A percentile compares a stretch with the other conserved stretches of the same genome.
Conservation (phyloP, 2,888 invertebrate genomes). For the Portevinia maculata region DNA sequence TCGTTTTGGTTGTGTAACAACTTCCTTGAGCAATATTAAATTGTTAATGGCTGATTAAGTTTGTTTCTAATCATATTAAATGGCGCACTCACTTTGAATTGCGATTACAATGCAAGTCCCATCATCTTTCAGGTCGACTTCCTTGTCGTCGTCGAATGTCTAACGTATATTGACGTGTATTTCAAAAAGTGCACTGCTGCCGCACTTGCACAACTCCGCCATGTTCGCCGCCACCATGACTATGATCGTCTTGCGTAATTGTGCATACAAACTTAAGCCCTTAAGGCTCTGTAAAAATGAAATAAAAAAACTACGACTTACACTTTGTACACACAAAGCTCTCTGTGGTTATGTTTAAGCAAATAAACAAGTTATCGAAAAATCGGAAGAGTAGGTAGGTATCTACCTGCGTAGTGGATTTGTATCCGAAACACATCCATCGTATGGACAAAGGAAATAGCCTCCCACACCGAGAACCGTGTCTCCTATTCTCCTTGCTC, state of each 20-base stretch:
- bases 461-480: conserved; percentile 14
- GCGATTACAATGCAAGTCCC: conserved; percentile 35
- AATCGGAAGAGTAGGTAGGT: no score
- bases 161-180: conserved; percentile 43
- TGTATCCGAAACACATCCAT: conserved; percentile 40
- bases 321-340: conserved; percentile 26
- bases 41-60: conserved; percentile 22
- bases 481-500: not conserved
- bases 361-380: conserved; percentile 36
- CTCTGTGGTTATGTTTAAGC: conserved; percentile 66
- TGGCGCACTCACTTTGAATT: conserved; percentile 28
- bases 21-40: not conserved
- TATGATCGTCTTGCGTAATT: conserved; percentile 52
- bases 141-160: conserved; percentile 4
- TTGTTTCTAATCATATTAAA: conserved; percentile 25
- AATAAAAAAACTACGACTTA: conserved; percentile 51
- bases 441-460: conserved; percentile 49
- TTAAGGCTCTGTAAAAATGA: conserved; percentile 48
- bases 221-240: not conserved
- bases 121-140: conserved; percentile 22
- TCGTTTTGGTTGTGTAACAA: conserved; percentile 49
- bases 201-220: conserved; percentile 64
- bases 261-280: conserved; percentile 62
- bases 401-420: no score
- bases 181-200: conserved; percentile 22